phyloP scores from a whole-genome alignment of 2,888 invertebrate species.

The Acanthococcus lagerstroemiae region DNA sequence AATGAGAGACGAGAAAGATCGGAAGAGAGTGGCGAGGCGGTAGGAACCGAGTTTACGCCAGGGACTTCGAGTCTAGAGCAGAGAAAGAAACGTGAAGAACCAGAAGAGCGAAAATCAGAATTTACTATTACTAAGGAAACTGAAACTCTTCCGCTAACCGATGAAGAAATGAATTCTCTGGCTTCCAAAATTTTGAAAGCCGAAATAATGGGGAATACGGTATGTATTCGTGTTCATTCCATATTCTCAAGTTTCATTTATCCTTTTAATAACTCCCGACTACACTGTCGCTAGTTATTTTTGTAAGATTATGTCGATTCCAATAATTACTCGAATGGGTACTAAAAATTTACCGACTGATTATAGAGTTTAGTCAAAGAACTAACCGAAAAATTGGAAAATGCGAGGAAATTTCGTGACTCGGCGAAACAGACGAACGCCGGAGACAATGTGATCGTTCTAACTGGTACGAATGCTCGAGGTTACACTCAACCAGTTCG shows the following conservation, averaged over 20 bases:
- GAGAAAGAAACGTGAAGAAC: too few relatives aligned
- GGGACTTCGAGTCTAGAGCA: too few relatives aligned
- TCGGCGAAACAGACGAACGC: constrained; percentile 37
- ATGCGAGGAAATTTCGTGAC: constrained; percentile 47
- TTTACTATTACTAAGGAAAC: too few relatives aligned
- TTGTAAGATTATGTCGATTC: neutral
- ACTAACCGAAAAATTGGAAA: constrained; percentile 63
- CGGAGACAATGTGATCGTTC: constrained; percentile 50
- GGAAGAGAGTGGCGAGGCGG: too few relatives aligned
- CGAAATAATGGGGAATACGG: constrained; percentile 77
- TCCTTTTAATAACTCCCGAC: too few relatives aligned
- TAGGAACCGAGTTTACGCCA: too few relatives aligned
- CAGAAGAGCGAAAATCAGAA: constrained; percentile 1
- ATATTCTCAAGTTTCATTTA: too few relatives aligned
- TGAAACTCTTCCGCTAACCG: too few relatives aligned
- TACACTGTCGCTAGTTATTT: too few relatives aligned
- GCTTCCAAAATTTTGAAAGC: constrained; percentile 87
- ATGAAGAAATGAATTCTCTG: constrained; percentile 79
- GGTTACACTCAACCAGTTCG: constrained; percentile 59
- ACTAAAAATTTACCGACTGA: neutral
- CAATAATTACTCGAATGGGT: too few relatives aligned
- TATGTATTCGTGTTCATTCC: too few relatives aligned
- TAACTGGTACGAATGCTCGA: constrained; percentile 56
- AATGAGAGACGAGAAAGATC: too few relatives aligned
- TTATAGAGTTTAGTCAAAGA: constrained; percentile 51